Conservation (phyloP, 2,113 vertebrate species). For the Trogon surrucura region DNA sequence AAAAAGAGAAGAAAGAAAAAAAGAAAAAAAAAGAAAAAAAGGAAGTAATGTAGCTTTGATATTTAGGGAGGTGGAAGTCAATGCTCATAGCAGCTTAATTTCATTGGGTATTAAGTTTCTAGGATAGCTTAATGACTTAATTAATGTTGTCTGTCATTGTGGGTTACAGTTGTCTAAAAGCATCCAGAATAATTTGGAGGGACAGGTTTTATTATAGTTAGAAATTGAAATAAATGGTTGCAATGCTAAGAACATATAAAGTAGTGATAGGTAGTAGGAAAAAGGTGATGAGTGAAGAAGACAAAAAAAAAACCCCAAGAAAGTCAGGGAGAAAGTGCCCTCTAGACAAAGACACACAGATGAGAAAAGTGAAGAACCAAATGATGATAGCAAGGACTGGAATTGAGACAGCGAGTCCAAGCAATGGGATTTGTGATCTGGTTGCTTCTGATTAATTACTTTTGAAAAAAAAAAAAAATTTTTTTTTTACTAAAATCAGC, state of each 20-base stretch:
- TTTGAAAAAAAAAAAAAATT: not conserved
- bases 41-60: not conserved
- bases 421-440: not conserved
- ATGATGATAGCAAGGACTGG: not conserved
- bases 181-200: not conserved
- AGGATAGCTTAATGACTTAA: not conserved
- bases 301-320: not conserved
- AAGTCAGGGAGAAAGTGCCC: not conserved
- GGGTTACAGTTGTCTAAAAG: not conserved
- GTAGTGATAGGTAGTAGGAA: not conserved
- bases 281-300: not conserved
- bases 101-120: not conserved
- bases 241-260: not conserved
- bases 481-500: not conserved
- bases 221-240: slow-evolving; percentile 23
- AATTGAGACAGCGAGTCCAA: not conserved
- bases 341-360: not conserved
- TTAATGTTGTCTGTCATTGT: not conserved
- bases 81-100: not conserved
- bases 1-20: too few relatives aligned
- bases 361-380: not conserved
- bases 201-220: not conserved
- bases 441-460: not conserved
- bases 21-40: too few relatives aligned
- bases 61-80: not conserved